These are phyloP conservation scores for Molanna angustata DNA, from an alignment of 2,888 invertebrate genomes.

Conservation along the genomic window DNA sequence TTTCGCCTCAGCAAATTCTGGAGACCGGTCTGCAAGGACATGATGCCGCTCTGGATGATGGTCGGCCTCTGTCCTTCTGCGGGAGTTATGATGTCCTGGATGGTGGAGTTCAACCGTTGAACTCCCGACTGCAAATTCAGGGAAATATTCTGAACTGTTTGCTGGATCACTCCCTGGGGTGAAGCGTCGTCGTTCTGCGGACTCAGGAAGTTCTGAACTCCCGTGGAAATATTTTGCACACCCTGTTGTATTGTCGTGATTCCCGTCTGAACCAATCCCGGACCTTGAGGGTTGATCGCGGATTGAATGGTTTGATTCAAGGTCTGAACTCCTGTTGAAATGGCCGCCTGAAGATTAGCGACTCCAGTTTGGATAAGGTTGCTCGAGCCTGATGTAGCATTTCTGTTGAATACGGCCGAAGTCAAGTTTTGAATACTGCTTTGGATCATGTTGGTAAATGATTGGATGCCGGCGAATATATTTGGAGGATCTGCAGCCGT, in stretches of 20 bases:
- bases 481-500: too few relatives aligned
- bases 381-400: too few relatives aligned
- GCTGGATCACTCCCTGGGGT: slow-evolving; percentile 5
- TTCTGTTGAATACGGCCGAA: too few relatives aligned
- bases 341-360: too few relatives aligned
- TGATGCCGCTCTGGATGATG: slow-evolving; percentile 7
- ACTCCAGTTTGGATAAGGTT: too few relatives aligned
- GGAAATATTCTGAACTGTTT: slow-evolving; percentile 16
- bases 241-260: slow-evolving; percentile 15
- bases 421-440: too few relatives aligned
- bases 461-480: too few relatives aligned
- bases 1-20: slow-evolving; percentile 4
- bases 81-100: slow-evolving; percentile 16
- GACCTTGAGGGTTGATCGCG: slow-evolving; percentile 9
- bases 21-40: slow-evolving; percentile 6
- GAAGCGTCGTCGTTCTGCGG: slow-evolving; percentile 5
- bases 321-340: slow-evolving; percentile 7
- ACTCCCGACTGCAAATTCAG: slow-evolving; percentile 14
- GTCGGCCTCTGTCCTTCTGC: slow-evolving; percentile 2
- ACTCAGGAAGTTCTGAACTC: slow-evolving; percentile 12
- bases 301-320: slow-evolving; percentile 17
- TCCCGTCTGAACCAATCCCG: slow-evolving; percentile 10
- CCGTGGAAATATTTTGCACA: slow-evolving; percentile 9
- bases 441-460: too few relatives aligned
- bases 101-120: slow-evolving; percentile 14